phyloP scores from a whole-genome alignment of 2,888 invertebrate genomes.

The Agonopterix subpropinquella region DNA sequence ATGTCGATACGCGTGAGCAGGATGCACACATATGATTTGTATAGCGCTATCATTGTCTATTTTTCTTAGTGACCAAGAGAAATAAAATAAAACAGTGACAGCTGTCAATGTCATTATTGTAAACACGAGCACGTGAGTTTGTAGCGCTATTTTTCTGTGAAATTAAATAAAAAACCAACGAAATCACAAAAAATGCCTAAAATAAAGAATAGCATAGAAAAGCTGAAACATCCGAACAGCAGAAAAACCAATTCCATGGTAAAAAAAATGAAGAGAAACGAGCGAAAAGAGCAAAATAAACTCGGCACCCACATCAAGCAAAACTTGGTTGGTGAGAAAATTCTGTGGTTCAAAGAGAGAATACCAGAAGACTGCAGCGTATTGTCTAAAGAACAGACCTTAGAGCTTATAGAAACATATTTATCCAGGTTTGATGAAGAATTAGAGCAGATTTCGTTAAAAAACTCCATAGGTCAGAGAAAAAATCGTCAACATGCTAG shows the following conservation, averaged over 20 bases:
- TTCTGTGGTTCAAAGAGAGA: constrained; percentile 85
- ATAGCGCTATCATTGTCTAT: too few species aligned
- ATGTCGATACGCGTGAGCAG: too few species aligned
- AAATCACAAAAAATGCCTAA: constrained; percentile 46
- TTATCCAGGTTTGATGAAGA: constrained; percentile 81
- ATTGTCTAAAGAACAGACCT: constrained; percentile 77
- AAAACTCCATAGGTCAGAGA: constrained; percentile 85
- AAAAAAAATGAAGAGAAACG: constrained; percentile 81
- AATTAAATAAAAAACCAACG: background rate
- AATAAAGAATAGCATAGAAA: constrained; percentile 53
- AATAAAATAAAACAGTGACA: too few species aligned
- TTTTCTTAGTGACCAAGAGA: too few species aligned
- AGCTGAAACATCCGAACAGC: constrained; percentile 89
- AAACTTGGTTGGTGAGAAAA: constrained; percentile 84
- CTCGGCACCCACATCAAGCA: constrained; percentile 81
- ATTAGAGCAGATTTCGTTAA: constrained; percentile 84
- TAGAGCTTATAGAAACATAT: constrained; percentile 75
- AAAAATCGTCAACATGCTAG: constrained; percentile 86
- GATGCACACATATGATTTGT: too few species aligned
- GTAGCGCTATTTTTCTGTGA: constrained; percentile 1
- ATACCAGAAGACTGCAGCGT: constrained; percentile 70
- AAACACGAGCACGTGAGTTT: constrained; percentile 12
- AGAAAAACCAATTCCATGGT: constrained; percentile 85
- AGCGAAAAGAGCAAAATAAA: constrained; percentile 77
- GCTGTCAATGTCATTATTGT: constrained; percentile 1